Evolutionary conservation across 2,888 invertebrate genomes (phyloP).

Genomic region (Fragum whitleyi): DNA sequence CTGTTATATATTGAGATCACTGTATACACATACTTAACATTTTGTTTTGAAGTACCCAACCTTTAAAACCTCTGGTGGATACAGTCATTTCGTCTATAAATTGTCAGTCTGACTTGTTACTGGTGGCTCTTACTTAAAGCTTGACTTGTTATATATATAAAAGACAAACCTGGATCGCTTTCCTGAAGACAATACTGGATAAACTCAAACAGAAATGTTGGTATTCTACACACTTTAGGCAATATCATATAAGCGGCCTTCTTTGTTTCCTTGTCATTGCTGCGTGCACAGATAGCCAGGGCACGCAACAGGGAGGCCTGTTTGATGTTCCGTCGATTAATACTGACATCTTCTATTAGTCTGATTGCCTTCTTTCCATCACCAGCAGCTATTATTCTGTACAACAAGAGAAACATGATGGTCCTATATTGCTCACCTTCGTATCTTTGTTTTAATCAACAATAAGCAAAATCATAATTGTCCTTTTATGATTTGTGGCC

Average conservation of each 20-base stretch:
- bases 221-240: constrained; percentile 63
- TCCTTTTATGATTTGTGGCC: not conserved
- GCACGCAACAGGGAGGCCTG: constrained; percentile 73
- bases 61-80: no score
- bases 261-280: constrained; percentile 62
- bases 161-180: constrained; percentile 33
- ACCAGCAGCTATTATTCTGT: constrained; percentile 78
- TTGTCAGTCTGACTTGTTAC: no score
- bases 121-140: no score
- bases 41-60: no score
- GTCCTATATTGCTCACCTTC: no score
- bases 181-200: constrained; percentile 64
- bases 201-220: constrained; percentile 70
- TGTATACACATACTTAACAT: no score
- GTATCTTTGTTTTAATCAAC: not conserved
- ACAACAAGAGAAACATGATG: constrained; percentile 1
- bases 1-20: no score
- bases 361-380: constrained; percentile 81
- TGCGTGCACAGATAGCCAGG: constrained; percentile 60
- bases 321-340: constrained; percentile 84
- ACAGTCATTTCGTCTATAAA: no score
- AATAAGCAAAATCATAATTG: not conserved
- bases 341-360: constrained; percentile 80
- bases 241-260: constrained; percentile 58
- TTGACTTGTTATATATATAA: no score